A percentile compares a stretch with the other conserved stretches of the same genome.
Conservation (phyloP, 2,113 vertebrate genomes). For the Ailuropoda melanoleuca region DNA sequence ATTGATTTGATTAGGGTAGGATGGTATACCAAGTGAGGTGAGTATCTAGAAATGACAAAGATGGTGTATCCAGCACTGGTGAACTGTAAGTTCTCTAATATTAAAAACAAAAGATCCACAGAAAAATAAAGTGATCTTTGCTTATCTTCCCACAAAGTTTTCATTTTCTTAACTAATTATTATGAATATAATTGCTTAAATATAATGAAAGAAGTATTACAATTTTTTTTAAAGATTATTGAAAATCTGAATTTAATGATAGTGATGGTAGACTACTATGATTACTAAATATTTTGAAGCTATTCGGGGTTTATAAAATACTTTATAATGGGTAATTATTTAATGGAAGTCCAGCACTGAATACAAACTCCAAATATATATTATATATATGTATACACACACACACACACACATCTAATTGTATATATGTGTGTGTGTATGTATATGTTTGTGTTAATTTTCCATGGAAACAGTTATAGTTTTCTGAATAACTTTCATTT, state of each 20-base stretch:
- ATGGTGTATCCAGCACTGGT: too few species aligned
- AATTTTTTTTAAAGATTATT: background rate
- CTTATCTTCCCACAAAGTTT: background rate
- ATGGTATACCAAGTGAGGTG: too few species aligned
- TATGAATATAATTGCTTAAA: background rate
- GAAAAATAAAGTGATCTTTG: background rate
- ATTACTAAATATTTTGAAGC: background rate
- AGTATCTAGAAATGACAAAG: background rate
- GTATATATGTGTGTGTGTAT: background rate
- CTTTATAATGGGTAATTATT: background rate
- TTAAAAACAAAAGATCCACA: background rate
- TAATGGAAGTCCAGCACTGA: background rate
- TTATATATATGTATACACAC: background rate
- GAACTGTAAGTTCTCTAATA: background rate
- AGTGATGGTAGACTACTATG: background rate
- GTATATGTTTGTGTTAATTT: background rate
- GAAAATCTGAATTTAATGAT: background rate
- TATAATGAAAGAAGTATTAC: background rate
- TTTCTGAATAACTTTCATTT: constrained; percentile 60
- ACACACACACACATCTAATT: background rate
- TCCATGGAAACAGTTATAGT: background rate
- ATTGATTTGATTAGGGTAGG: background rate
- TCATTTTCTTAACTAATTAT: background rate
- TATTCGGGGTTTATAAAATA: background rate
- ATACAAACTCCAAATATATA: background rate